A percentile compares a stretch with the other conserved stretches of the same genome.
phyloP scores from a whole-genome alignment of 2,888 invertebrate genomes.

The Agrochola macilenta region DNA sequence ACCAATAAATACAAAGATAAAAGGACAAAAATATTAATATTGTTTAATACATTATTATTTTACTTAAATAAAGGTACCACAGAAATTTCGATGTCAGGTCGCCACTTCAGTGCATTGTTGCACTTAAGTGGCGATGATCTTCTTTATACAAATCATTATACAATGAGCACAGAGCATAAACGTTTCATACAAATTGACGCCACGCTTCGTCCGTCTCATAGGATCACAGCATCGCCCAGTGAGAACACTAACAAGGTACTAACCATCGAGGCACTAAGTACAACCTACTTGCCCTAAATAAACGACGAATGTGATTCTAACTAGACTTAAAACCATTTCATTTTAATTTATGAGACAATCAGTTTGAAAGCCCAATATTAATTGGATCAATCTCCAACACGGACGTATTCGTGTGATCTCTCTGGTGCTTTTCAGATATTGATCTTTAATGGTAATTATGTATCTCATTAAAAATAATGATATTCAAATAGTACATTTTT shows the following conservation, averaged over 20 bases:
- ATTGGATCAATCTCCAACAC: too few relatives aligned
- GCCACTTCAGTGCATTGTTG: background rate
- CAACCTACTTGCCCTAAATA: background rate
- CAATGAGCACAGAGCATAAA: constrained; percentile 3
- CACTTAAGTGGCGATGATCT: background rate
- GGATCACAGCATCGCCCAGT: background rate
- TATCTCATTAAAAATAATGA: too few relatives aligned
- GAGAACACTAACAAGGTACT: constrained; percentile 18
- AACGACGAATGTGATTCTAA: constrained; percentile 15
- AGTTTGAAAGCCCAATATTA: constrained; percentile 33
- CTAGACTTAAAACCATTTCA: constrained; percentile 19
- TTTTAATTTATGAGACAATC: constrained; percentile 26
- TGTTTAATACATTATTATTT: background rate
- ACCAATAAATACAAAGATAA: too few relatives aligned
- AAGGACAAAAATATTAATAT: too few relatives aligned
- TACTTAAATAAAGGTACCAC: background rate
- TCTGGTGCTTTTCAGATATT: too few relatives aligned
- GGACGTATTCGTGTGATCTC: too few relatives aligned
- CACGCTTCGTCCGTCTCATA: background rate
- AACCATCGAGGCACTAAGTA: background rate
- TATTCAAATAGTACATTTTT: too few relatives aligned
- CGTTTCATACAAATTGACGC: constrained; percentile 12
- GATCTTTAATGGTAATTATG: too few relatives aligned
- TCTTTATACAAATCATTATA: background rate
- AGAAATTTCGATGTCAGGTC: background rate